Percentiles rank a stretch among this genome's conserved stretches.
Conservation (phyloP, 2,113 vertebrate genomes). For the Melanocharis versteri region DNA sequence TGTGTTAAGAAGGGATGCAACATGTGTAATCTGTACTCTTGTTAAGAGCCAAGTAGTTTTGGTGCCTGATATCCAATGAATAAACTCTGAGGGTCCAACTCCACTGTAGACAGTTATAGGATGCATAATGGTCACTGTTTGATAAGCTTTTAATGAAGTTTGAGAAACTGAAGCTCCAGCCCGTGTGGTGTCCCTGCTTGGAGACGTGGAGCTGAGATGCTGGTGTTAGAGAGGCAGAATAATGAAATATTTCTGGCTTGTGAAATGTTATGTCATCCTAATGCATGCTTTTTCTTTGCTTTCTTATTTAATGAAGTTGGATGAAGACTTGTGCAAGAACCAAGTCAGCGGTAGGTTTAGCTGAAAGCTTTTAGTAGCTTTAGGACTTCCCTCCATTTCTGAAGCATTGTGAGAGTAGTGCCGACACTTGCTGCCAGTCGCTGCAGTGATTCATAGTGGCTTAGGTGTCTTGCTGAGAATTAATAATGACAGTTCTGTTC, state of each 20-base stretch:
- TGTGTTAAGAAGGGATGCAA: not conserved
- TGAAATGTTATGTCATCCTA: not conserved
- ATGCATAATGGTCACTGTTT: not conserved
- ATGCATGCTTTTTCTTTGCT: not conserved
- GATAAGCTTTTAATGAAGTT: not conserved
- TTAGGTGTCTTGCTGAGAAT: constrained; percentile 45
- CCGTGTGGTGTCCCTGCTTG: not conserved
- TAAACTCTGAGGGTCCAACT: not conserved
- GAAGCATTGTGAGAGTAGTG: not conserved
- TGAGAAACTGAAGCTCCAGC: not conserved
- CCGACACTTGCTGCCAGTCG: not conserved
- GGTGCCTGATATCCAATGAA: not conserved
- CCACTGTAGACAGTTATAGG: not conserved
- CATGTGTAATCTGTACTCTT: not conserved
- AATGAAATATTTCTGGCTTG: not conserved
- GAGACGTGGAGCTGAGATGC: not conserved
- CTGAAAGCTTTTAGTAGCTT: not conserved
- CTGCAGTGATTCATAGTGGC: constrained; percentile 7
- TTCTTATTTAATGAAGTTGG: not conserved
- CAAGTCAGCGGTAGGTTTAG: not conserved
- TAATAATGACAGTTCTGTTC: constrained; percentile 32
- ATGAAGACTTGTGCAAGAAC: not conserved
- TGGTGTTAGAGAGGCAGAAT: not conserved
- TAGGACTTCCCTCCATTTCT: not conserved
- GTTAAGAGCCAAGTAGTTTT: not conserved